Base-by-base conservation (phyloP, 2,113 vertebrate genomes). In the Barnardius zonarius region DNA sequence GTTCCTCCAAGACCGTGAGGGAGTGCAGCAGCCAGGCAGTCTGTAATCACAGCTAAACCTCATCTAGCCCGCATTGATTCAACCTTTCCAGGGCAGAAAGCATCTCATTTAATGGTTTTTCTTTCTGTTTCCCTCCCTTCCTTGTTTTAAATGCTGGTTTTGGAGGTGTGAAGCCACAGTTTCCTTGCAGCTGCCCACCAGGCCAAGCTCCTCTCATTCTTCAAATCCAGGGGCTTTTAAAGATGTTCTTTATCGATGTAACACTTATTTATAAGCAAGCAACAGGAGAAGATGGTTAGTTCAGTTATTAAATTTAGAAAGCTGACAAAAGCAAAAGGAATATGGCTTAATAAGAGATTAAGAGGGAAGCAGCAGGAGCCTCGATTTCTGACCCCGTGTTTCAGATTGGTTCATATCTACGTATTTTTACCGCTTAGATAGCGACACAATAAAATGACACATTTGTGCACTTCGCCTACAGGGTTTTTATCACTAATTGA, bases 261-360 rank as follows among this genome's bases (percentile, higher is more conserved):
- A 63, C 48, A 54, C 90, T 90, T 94, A 96, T 86, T 94, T 94
- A 93, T 93, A 94, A 75, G 82, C 12, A 5, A 95, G 93, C 82
- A 93, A 92, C 76, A 66, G 81, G 48, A 83, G 76, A 63, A 91
- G 88, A 88, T 37, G 68, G 78, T 81, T 88, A 77, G 79, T 83
- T 83, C 82, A 85, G 93, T 95, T 96, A 96, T 97, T 96, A 96
- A 94, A 95, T 88, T 88, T 86, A 93, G 83, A 86, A 91, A 91
- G 88, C 95, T 96, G 97, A 96, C 96, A 97, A 96, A 94, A 97
- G 90, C 96, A 95, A 95, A 95, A 97, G 95, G 94, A 74, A 61
- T 28, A 97, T 95, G 67, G 62, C 84, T 94, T 96, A 96, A 96
- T 33, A 76, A 55, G 96, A 97, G 94, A 97, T 96, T 96, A 96